Percentiles rank a stretch among this genome's conserved stretches.
Evolutionary conservation across 2,113 vertebrate species (phyloP).

Genomic region (Tricholaema leucomelas): DNA sequence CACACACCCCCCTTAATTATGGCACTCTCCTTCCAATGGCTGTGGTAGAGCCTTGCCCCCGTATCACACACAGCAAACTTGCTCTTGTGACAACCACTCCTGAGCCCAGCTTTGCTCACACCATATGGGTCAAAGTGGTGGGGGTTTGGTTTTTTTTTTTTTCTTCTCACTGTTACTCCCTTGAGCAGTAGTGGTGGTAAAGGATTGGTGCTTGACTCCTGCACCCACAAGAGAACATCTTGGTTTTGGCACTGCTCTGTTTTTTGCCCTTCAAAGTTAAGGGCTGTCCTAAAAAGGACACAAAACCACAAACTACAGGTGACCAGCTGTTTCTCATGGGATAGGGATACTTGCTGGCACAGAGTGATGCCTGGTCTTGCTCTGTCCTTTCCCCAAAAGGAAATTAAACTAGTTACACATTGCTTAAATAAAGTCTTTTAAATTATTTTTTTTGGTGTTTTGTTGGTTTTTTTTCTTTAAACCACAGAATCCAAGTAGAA

Average conservation of each 20-base stretch:
- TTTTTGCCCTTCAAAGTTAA: background rate
- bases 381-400: background rate
- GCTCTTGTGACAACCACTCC: background rate
- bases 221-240: background rate
- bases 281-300: background rate
- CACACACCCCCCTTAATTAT: rapidly evolving
- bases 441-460: no score
- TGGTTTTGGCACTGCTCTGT: background rate
- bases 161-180: background rate
- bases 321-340: background rate
- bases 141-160: no score
- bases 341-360: background rate
- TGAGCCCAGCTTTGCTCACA: background rate
- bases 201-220: background rate
- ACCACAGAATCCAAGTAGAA: background rate
- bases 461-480: background rate
- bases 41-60: no score
- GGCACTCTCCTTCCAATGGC: no score
- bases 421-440: background rate
- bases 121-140: background rate
- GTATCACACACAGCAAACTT: background rate
- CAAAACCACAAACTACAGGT: background rate
- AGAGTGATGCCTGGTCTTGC: background rate
- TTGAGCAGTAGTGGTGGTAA: background rate
- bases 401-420: background rate